Evolutionary conservation across 2,888 invertebrate species (phyloP), one percentile per base, ranked within the genome.

Genomic region (Dolomedes plantarius): DNA sequence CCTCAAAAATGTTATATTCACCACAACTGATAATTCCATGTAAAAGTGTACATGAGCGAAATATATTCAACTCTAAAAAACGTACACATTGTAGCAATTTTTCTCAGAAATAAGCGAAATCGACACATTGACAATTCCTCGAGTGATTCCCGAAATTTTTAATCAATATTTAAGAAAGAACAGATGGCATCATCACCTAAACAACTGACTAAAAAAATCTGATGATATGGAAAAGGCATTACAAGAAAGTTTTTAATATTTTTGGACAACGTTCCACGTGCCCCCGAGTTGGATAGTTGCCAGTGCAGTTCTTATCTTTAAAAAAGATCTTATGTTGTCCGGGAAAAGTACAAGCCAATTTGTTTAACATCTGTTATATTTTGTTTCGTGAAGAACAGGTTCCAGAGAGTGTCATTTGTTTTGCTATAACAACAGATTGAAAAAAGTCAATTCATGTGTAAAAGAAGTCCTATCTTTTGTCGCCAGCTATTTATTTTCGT

Each of bases 281-380:
- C 1, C 56, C 11, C 56, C 3, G 56, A 56, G 3, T 56, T 56
- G 56, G 56, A 56, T 2, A 5, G 3, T 2, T 19, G 56, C 56
- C 56, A 56, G 23, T 1, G 23, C 56, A 56, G 2, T n/a, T 23
- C 23, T 56, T 56, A 56, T 56, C 56, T 19, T 23, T 23, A 23
- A 23, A 56, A 56, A 56, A 56, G 5, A 23, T 56, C 56, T 23
- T 23, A 23, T 56, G 56, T 23, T 56, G 23, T 56, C 56, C 56
- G 23, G 56, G 23, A 19, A 56, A 56, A 56, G 56, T 56, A 56
- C 56, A 56, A 56, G 56, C 56, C 56, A 56, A 56, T 56, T 56
- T 56, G 56, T 56, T 56, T 56, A 56, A 56, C 56, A 56, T 56
- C 56, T 56, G 56, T 56, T 56, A 23, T 56, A 56, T 23, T 56